Evolutionary conservation across 1,140 invertebrate genomes (phyloP).

Genomic region (Nautilus pompilius): DNA sequence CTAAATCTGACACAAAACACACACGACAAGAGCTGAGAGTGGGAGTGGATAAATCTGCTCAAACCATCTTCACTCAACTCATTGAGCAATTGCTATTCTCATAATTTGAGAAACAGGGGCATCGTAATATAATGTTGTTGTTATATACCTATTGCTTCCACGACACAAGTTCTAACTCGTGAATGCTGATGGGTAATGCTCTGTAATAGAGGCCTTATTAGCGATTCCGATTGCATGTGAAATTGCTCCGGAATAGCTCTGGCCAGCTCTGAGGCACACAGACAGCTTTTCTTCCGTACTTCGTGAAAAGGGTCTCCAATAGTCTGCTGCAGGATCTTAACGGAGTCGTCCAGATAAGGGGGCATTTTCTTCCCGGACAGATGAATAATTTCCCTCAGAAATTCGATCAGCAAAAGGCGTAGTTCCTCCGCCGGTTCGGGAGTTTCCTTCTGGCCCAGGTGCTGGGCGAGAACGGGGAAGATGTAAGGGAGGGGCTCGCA

Average conservation of each 20-base stretch:
- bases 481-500: constrained; percentile 69
- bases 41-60: too few species aligned
- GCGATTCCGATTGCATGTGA: constrained; percentile 68
- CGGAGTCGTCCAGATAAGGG: constrained; percentile 72
- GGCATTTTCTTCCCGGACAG: constrained; percentile 65
- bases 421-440: constrained; percentile 85
- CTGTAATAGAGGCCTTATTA: constrained; percentile 70
- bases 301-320: constrained; percentile 73
- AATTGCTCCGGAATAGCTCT: constrained; percentile 67
- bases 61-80: too few species aligned
- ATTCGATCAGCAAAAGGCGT: constrained; percentile 65
- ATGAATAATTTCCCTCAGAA: constrained; percentile 66
- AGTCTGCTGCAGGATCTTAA: constrained; percentile 69
- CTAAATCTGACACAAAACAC: too few species aligned
- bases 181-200: constrained; percentile 79
- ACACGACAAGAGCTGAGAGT: too few species aligned
- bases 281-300: constrained; percentile 74
- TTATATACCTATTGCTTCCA: constrained; percentile 74
- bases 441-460: constrained; percentile 73
- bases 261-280: constrained; percentile 66
- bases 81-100: too few species aligned
- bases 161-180: constrained; percentile 69
- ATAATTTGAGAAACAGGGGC: too few species aligned
- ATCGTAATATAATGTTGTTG: too few species aligned
- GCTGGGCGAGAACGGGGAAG: constrained; percentile 71